Base-by-base conservation (phyloP, 2,113 vertebrate genomes). In the Madoqua kirkii region DNA sequence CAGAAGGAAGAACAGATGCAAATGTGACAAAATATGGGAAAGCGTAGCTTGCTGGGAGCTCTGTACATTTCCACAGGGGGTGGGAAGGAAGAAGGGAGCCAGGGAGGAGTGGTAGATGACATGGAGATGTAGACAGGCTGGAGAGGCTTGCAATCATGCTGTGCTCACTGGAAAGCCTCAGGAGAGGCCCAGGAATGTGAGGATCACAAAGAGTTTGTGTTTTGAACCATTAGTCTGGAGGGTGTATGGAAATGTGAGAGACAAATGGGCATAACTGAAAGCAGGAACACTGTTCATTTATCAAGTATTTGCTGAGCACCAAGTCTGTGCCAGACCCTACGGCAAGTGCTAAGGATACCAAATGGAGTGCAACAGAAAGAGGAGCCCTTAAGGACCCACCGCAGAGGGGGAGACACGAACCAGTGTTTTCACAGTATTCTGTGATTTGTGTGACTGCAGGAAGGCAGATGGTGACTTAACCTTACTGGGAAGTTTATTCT, bases 1-100 rank as follows among this genome's bases (percentile, higher is more conserved):
- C 79, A 96, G 92, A 91, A 88, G 87, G 89, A 71, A 52, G 57
- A 92, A 50, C 60, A 93, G 67, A 91, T 64, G 85, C 71, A 92
- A 95, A 87, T 40, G 62, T 45, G 55, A 96, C 87, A 96, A 85
- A 96, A 79, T 74, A 62, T 60, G 64, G 82, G 81, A 40, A 85
- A 88, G 48, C 15, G 7, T 14, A 27, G 12, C 21, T 52, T 82
- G 29, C 88, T 57, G 36, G 55, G 55, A 71, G 48, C 45, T 48
- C 52, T 64, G 14, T 7, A 59, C 64, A 1, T 27, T 62, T 83
- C 79, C 29, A 6, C 2, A 7, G 21, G 15, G 62, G 59, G 43
- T 3, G 6, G 60, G 60, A 82, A 40, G 17, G 7, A 62, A 45
- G 76, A 62, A 86, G 36, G 29, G 36, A 88, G 91, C 81, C 45